A percentile compares a stretch with the other conserved stretches of the same genome.
These are phyloP conservation scores for Tenthredo notha DNA, from an alignment of 2,888 invertebrate species.

Conservation along the genomic window DNA sequence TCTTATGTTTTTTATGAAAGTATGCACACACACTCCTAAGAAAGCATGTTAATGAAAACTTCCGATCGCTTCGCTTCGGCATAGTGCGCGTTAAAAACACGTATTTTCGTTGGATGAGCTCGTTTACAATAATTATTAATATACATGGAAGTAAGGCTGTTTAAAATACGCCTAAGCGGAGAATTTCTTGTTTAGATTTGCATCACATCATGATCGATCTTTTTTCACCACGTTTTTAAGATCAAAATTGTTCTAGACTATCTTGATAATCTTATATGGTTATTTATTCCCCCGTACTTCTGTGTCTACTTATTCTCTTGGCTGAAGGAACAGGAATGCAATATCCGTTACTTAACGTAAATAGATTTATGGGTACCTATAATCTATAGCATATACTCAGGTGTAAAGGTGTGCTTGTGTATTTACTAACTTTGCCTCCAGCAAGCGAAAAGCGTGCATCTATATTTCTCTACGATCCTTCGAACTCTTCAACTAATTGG, in stretches of 20 bases:
- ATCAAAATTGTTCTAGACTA: neutral
- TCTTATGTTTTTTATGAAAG: no score
- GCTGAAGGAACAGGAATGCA: conserved; percentile 9
- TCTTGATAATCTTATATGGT: neutral
- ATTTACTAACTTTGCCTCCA: neutral
- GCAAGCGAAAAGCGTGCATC: neutral
- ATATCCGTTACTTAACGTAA: conserved; percentile 14
- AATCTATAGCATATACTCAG: neutral
- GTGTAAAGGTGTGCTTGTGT: neutral
- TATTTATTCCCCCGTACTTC: neutral
- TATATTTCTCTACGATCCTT: neutral
- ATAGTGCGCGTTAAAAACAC: no score
- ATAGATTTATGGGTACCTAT: neutral
- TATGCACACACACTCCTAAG: no score
- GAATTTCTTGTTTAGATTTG: neutral
- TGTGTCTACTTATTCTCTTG: neutral
- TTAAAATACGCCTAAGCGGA: neutral
- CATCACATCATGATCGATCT: neutral
- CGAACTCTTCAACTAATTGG: neutral
- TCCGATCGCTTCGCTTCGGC: no score
- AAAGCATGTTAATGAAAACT: no score
- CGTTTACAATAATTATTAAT: neutral
- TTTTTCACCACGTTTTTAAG: neutral
- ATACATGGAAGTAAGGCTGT: neutral
- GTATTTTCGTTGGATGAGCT: neutral